These are phyloP conservation scores for Bubo scandiacus DNA, from an alignment of 2,113 vertebrate genomes.

Conservation along the genomic window DNA sequence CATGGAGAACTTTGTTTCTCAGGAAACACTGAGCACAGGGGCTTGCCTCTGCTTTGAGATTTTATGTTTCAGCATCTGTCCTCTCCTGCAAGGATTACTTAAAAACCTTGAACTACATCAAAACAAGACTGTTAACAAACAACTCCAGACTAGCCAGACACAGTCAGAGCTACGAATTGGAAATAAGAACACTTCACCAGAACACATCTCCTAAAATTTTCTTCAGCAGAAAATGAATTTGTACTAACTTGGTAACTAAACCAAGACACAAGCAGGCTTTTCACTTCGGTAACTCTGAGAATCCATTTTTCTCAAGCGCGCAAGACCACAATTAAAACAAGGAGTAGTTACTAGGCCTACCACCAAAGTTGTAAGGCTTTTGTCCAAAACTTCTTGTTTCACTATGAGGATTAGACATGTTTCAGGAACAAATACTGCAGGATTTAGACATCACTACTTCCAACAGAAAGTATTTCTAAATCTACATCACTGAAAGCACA, in stretches of 20 bases:
- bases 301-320: slow-evolving; percentile 46
- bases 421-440: slow-evolving; percentile 25
- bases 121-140: background rate
- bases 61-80: background rate
- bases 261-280: slow-evolving; percentile 71
- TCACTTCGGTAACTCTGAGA: slow-evolving; percentile 77
- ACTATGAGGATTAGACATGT: slow-evolving; percentile 60
- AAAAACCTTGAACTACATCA: background rate
- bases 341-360: slow-evolving; percentile 60
- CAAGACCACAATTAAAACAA: slow-evolving; percentile 75
- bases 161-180: background rate
- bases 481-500: slow-evolving; percentile 74
- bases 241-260: background rate
- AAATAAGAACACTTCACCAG: background rate
- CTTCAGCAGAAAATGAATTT: background rate
- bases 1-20: accelerated
- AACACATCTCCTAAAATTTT: background rate
- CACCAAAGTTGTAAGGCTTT: slow-evolving; percentile 77
- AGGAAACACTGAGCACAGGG: background rate
- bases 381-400: slow-evolving; percentile 69
- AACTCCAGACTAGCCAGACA: background rate
- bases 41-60: accelerated
- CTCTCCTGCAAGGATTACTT: background rate
- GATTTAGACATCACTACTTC: slow-evolving; percentile 74
- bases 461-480: slow-evolving; percentile 70